Conservation (phyloP, 2,113 vertebrate genomes). For the Sula dactylatra region DNA sequence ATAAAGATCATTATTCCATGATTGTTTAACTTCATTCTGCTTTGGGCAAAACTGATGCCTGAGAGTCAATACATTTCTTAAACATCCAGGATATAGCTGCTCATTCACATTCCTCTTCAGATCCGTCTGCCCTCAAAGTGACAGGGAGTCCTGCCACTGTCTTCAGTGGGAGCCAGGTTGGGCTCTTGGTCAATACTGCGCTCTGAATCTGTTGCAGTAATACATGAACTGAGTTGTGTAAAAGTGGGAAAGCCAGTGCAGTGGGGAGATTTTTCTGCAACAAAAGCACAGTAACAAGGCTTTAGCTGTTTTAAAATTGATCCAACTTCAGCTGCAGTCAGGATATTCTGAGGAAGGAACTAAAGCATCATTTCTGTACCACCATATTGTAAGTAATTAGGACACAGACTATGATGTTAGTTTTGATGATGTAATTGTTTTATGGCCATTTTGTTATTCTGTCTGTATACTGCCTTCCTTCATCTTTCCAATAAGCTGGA, state of each 20-base stretch:
- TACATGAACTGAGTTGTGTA: background rate
- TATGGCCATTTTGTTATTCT: background rate
- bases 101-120: background rate
- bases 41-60: background rate
- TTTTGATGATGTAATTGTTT: background rate
- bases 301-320: background rate
- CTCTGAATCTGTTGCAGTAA: background rate
- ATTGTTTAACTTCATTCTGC: background rate
- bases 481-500: background rate
- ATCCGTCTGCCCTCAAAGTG: background rate
- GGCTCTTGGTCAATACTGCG: fast-evolving
- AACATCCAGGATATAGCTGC: background rate
- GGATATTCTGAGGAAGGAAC: background rate
- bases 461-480: background rate
- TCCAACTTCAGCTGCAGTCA: fast-evolving
- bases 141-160: background rate
- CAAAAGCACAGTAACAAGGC: background rate
- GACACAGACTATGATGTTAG: background rate
- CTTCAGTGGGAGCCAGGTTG: background rate
- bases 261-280: background rate
- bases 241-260: background rate
- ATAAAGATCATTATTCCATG: background rate
- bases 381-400: background rate
- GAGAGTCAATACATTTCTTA: background rate
- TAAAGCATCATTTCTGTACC: background rate